Evolutionary conservation across 2,888 invertebrate species (phyloP), one percentile per base, ranked within the genome.

Genomic region (Phragmatobia fuliginosa): DNA sequence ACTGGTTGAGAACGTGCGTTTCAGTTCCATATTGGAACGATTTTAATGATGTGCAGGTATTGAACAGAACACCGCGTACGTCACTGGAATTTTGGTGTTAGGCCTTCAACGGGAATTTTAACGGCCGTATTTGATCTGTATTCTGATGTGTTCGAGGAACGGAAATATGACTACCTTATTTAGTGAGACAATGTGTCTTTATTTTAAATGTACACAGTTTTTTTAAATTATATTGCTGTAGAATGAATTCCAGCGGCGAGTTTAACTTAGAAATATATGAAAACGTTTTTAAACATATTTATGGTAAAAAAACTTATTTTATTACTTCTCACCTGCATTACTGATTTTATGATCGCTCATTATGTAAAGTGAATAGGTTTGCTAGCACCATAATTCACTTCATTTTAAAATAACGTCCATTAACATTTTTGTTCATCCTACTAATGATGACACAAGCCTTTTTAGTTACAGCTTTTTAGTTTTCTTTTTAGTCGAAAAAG

Each of bases 111-210:
- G 89, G 91, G 86, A 89, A 81, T 85, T 85, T 73, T 91, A 92
- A 92, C 91, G 91, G 91, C 71, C 52, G 74, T 71, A 70, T 83
- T 78, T 74, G 84, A 83, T 92, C 89, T 87, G 84, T 91, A 92
- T 92, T 90, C 92, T 75, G 21, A 65, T 7, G 65, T 33, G 83
- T 76, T 73, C 70, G 70, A 76, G 76, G 78, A 88, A 84, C 92
- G 93, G 93, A 93, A 88, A 87, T 86, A 86, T 89, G 88, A 88
- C 85, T 28, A 83, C 86, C 82, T 79, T 87, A n/a, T 88, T 87
- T 83, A 66, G 84, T 75, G 59, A 36, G 65, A 59, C 67, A 32
- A 69, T 63, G 63, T 69, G 71, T 73, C 70, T 71, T 68, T 59
- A 31, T 70, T 73, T 70, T 58, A 32, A 65, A 49, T 25, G 36